Evolutionary conservation across 2,113 vertebrate species (phyloP), one percentile per base, ranked within the genome.

Genomic region (Alosa alosa): DNA sequence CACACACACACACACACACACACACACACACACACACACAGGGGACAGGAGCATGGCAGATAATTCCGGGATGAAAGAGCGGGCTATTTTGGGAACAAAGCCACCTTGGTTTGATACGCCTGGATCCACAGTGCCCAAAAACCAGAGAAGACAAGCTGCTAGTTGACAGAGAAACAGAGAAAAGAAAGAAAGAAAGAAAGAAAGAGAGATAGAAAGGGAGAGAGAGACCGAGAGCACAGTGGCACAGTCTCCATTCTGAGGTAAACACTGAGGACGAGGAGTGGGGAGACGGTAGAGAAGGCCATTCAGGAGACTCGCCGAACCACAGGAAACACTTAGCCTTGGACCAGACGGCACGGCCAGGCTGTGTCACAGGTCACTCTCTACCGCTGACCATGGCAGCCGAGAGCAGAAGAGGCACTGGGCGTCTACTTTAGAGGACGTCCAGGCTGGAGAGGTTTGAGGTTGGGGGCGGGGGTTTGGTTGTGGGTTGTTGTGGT

Each of bases 41-140:
- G 41, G 7, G 46, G 50, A 84, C 31, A 47, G 22, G 4, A 18
- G 18, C 31, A 50, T 15, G 18, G 41, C 49, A 78, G 72, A 78
- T 39, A 78, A 78, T 17, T 31, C 72, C 17, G 13, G 11, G 13
- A 39, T 78, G 72, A 78, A 36, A 31, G 36, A 39, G n/a, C 36
- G 25, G 81, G 75, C 84, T 86, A 86, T 86, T 86, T 86, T 15
- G 6, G 84, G 81, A 81, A 82, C 52, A 81, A 85, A 81, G 78
- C 49, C 39, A 82, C 36, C 49, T 20, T 60, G 52, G n/a, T 81
- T 68, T 78, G 64, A 68, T 10, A 78, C 36, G 17, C 84, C 13
- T 36, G 31, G 31, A 57, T 57, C 41, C 20, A 11, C 17, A 0
- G 20, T 39, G 31, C 18, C 60, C 52, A 82, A 64, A 39, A n/a